Percentiles rank a stretch among this genome's conserved stretches.
These are phyloP conservation scores for Aptenodytes patagonicus DNA, from an alignment of 2,113 vertebrate genomes.

Conservation along the genomic window DNA sequence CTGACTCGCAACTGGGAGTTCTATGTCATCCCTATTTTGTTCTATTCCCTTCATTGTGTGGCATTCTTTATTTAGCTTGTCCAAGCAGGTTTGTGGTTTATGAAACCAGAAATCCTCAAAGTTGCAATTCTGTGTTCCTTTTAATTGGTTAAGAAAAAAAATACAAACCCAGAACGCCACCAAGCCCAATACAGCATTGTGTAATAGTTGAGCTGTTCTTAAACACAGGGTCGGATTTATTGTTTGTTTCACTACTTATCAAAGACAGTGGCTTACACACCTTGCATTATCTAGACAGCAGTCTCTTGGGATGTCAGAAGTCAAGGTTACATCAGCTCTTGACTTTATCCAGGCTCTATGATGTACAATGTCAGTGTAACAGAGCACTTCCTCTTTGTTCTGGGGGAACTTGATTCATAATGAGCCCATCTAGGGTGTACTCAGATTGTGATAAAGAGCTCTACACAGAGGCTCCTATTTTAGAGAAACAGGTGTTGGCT, in stretches of 20 bases:
- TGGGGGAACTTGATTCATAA: constrained; percentile 62
- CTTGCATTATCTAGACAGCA: constrained; percentile 55
- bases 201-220: not conserved
- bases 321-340: constrained; percentile 54
- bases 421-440: constrained; percentile 62
- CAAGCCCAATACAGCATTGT: not conserved
- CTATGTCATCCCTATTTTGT: not conserved
- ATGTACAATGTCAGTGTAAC: constrained; percentile 56
- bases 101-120: not conserved
- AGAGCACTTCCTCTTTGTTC: constrained; percentile 75
- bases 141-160: not conserved
- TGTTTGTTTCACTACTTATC: constrained; percentile 63
- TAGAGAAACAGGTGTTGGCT: constrained; percentile 80
- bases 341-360: constrained; percentile 68
- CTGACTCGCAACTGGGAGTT: not conserved
- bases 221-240: constrained; percentile 42
- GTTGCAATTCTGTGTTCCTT: not conserved
- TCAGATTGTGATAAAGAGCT: constrained; percentile 67
- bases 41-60: not conserved
- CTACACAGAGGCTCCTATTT: constrained; percentile 55
- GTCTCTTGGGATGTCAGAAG: constrained; percentile 44
- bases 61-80: not conserved
- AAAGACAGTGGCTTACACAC: constrained; percentile 57
- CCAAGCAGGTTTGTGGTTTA: not conserved
- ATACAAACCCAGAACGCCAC: not conserved